Evolutionary conservation across 2,888 invertebrate species (phyloP).

Genomic region (Lycaena phlaeas): DNA sequence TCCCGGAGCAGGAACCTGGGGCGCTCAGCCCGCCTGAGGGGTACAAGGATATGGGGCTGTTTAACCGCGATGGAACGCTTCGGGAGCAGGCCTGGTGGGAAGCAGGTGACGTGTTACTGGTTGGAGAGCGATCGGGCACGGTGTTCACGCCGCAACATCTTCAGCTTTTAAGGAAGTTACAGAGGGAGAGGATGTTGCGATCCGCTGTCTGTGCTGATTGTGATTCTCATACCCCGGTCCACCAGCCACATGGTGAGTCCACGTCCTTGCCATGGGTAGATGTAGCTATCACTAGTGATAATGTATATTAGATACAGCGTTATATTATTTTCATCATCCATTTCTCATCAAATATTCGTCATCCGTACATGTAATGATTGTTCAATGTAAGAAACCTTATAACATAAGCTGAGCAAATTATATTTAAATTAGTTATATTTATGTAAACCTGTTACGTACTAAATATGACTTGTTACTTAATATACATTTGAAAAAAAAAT

Average conservation of each 20-base stretch:
- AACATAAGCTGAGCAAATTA: conserved; percentile 4
- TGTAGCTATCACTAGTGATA: too few species aligned
- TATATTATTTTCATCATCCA: conserved; percentile 1
- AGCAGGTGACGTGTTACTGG: conserved; percentile 70
- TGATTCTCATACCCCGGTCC: conserved; percentile 59
- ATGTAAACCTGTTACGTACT: not conserved
- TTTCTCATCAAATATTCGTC: not conserved
- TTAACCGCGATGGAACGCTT: conserved; percentile 70
- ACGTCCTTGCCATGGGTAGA: conserved; percentile 42
- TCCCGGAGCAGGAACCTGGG: conserved; percentile 84
- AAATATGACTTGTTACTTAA: too few species aligned
- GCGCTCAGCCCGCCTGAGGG: conserved; percentile 93
- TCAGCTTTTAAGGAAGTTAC: conserved; percentile 76
- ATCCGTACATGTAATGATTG: not conserved
- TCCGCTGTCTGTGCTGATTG: conserved; percentile 69
- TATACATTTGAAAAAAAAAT: too few species aligned
- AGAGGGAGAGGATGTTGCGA: conserved; percentile 74
- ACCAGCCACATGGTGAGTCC: conserved; percentile 64
- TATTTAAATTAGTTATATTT: not conserved
- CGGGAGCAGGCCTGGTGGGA: conserved; percentile 74
- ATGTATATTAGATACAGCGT: too few species aligned
- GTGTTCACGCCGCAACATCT: conserved; percentile 79
- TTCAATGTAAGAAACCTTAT: not conserved
- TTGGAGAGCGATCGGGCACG: conserved; percentile 71
- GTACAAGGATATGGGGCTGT: conserved; percentile 87